Evolutionary conservation across 2,797 vertebrate genomes (phyloP).

Genomic region (Manis pentadactyla): DNA sequence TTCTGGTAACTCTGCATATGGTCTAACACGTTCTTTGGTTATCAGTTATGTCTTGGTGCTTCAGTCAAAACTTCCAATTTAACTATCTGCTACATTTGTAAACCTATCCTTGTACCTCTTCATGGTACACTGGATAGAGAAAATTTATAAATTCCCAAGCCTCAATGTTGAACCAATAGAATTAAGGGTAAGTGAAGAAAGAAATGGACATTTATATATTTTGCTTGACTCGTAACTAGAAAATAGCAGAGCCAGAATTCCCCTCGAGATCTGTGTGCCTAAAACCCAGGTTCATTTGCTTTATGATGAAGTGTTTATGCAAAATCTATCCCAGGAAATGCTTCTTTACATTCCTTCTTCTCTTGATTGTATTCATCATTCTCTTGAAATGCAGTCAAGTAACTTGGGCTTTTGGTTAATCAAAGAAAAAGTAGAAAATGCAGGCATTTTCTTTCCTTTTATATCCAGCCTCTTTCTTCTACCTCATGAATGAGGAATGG

Average conservation of each 20-base stretch:
- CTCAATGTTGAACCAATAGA: neutral
- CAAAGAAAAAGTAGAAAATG: constrained; percentile 30
- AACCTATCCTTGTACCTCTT: constrained; percentile 35
- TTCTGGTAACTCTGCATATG: constrained; percentile 51
- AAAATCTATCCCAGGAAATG: constrained; percentile 43
- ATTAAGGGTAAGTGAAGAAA: neutral
- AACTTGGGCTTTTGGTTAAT: constrained; percentile 44
- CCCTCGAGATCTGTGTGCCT: neutral
- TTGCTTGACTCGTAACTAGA: constrained; percentile 26
- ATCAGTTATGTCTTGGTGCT: neutral
- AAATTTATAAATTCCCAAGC: neutral
- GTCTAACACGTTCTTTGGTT: constrained; percentile 29
- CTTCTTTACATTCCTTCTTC: constrained; percentile 38
- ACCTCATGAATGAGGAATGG: neutral
- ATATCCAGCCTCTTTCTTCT: neutral
- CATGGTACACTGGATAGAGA: neutral
- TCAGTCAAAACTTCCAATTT: constrained; percentile 56
- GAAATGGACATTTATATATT: constrained; percentile 10
- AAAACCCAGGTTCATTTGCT: constrained; percentile 22
- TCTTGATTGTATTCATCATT: constrained; percentile 28
- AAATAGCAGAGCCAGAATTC: constrained; percentile 10
- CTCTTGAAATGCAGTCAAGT: constrained; percentile 51
- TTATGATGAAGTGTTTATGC: neutral
- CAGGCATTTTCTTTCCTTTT: constrained; percentile 8
- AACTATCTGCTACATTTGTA: constrained; percentile 48